These are phyloP conservation scores for Danio kyathit DNA, from an alignment of 2,797 vertebrate species.

Conservation along the genomic window DNA sequence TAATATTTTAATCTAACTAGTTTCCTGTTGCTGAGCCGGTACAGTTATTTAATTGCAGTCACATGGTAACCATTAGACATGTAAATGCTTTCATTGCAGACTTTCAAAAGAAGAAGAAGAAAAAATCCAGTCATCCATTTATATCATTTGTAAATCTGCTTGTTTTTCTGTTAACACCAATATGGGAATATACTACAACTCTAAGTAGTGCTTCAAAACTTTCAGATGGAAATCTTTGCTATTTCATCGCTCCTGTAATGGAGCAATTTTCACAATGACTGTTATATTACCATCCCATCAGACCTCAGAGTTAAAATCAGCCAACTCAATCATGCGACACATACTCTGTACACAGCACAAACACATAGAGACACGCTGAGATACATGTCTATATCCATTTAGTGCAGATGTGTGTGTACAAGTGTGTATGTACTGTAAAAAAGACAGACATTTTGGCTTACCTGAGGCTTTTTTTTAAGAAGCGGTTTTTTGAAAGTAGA, in stretches of 20 bases:
- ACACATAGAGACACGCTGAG: conserved; percentile 42
- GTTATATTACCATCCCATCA: conserved; percentile 40
- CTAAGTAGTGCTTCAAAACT: conserved; percentile 15
- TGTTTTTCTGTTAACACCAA: background rate
- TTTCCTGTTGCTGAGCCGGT: conserved; percentile 36
- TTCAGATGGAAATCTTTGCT: conserved; percentile 6
- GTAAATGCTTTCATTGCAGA: conserved; percentile 37
- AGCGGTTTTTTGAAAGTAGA: conserved; percentile 67
- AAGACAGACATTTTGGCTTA: conserved; percentile 51
- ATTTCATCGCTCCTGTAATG: conserved; percentile 22
- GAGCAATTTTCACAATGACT: conserved; percentile 42
- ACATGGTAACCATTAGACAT: conserved; percentile 24
- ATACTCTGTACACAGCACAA: conserved; percentile 66
- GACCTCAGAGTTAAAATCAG: conserved; percentile 41
- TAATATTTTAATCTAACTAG: conserved; percentile 31
- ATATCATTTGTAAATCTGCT: conserved; percentile 27
- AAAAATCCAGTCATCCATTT: background rate
- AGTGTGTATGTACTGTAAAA: conserved; percentile 62
- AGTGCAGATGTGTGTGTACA: conserved; percentile 45
- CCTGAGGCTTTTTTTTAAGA: conserved; percentile 42
- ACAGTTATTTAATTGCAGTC: conserved; percentile 35
- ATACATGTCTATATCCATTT: conserved; percentile 59
- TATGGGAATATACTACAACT: conserved; percentile 22
- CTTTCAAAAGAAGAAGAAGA: background rate
- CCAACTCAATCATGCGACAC: conserved; percentile 27